phyloP scores from a whole-genome alignment of 2,113 vertebrate species.

The Sula dactylatra region DNA sequence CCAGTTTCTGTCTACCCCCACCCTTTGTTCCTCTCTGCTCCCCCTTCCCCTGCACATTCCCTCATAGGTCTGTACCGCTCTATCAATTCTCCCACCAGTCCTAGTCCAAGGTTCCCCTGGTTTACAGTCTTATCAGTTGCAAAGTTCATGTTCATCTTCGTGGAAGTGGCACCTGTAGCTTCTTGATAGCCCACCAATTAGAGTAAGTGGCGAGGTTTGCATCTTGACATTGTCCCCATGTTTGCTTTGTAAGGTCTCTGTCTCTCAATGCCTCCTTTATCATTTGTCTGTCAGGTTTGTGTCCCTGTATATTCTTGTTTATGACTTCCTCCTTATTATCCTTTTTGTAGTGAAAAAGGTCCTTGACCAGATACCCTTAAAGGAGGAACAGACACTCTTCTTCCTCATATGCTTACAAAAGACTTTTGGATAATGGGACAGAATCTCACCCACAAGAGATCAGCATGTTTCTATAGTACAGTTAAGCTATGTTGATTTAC shows the following conservation, averaged over 20 bases:
- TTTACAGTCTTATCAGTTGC: neutral
- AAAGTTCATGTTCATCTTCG: neutral
- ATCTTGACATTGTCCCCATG: neutral
- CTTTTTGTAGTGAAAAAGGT: neutral
- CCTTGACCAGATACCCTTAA: neutral
- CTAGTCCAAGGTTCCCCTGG: accelerated
- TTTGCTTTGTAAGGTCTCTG: neutral
- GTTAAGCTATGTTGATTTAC: neutral
- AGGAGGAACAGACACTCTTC: neutral
- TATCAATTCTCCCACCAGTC: neutral
- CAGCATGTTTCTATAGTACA: neutral
- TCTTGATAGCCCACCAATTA: neutral
- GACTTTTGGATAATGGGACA: neutral
- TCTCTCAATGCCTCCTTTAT: neutral
- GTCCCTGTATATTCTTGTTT: neutral
- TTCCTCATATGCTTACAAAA: neutral
- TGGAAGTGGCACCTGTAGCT: neutral
- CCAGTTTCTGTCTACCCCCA: neutral
- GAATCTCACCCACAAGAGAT: neutral
- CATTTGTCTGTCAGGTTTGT: neutral
- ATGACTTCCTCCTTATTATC: neutral
- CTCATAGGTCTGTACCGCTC: neutral
- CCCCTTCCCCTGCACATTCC: accelerated
- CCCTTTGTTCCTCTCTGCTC: neutral
- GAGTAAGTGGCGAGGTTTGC: neutral